These are phyloP conservation scores for Pterobdella sp. DNA, from an alignment of 2,888 invertebrate genomes.

Conservation along the genomic window DNA sequence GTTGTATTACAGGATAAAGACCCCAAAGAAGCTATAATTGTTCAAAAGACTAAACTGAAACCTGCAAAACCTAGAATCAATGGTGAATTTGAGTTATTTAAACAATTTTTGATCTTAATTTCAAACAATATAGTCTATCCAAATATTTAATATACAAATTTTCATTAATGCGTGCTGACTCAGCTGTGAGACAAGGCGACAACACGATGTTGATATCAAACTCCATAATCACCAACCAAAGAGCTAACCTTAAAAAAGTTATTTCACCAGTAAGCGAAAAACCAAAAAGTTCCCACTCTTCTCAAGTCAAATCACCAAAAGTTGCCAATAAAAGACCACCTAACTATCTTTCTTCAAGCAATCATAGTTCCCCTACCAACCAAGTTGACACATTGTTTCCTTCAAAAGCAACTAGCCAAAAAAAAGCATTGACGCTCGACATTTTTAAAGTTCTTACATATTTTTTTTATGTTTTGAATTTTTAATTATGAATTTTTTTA, in stretches of 20 bases:
- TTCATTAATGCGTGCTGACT: neutral
- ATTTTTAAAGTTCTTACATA: neutral
- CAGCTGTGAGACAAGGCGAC: neutral
- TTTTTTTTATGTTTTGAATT: neutral
- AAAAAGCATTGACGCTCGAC: neutral
- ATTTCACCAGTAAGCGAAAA: neutral
- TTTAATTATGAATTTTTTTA: neutral
- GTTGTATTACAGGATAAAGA: too few relatives aligned
- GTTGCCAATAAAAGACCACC: neutral
- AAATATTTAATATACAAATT: neutral
- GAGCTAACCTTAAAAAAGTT: neutral
- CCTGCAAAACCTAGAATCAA: too few relatives aligned
- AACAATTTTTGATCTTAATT: too few relatives aligned
- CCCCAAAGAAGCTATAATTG: too few relatives aligned
- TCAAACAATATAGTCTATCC: too few relatives aligned
- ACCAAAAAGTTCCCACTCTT: neutral
- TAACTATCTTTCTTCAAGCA: neutral
- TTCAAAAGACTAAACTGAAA: too few relatives aligned
- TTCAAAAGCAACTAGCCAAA: neutral
- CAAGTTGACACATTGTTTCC: neutral
- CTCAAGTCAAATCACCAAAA: neutral
- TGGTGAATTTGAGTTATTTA: too few relatives aligned
- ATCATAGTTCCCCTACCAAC: neutral
- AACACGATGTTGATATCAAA: constrained; percentile 2
- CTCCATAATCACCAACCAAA: constrained; percentile 1